Evolutionary conservation across 2,888 invertebrate genomes (phyloP).

Genomic region (Lysandra bellargus): DNA sequence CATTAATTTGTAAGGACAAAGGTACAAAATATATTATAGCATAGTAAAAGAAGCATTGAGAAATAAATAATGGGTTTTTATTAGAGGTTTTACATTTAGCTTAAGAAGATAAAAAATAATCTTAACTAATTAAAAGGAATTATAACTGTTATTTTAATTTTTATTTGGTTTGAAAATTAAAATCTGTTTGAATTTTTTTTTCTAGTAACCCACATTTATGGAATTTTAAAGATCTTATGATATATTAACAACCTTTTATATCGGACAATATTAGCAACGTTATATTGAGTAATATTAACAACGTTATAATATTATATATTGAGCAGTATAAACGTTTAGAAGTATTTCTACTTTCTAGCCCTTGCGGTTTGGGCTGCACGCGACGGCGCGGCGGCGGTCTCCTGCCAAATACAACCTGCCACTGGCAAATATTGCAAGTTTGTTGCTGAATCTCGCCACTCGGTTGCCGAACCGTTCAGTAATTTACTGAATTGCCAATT

Average conservation of each 20-base stretch:
- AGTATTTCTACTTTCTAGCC: conserved; percentile 2
- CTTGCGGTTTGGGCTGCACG: conserved; percentile 39
- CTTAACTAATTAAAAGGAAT: too few species aligned
- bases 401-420: conserved; percentile 18
- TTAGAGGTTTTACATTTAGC: too few species aligned
- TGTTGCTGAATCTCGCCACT: neutral
- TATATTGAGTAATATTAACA: neutral
- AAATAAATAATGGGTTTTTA: too few species aligned
- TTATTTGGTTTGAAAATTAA: too few species aligned
- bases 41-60: too few species aligned
- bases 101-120: too few species aligned
- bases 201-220: too few species aligned
- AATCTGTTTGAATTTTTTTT: too few species aligned
- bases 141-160: too few species aligned
- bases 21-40: too few species aligned
- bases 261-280: neutral
- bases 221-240: too few species aligned
- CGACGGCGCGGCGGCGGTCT: conserved; percentile 33
- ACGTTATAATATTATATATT: neutral
- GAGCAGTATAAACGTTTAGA: neutral
- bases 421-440: conserved; percentile 17
- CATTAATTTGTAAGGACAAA: neutral
- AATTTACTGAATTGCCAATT: neutral
- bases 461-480: neutral
- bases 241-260: too few species aligned